Evolutionary conservation across 2,888 invertebrate genomes (phyloP).

Genomic region (Apamea epomidion): DNA sequence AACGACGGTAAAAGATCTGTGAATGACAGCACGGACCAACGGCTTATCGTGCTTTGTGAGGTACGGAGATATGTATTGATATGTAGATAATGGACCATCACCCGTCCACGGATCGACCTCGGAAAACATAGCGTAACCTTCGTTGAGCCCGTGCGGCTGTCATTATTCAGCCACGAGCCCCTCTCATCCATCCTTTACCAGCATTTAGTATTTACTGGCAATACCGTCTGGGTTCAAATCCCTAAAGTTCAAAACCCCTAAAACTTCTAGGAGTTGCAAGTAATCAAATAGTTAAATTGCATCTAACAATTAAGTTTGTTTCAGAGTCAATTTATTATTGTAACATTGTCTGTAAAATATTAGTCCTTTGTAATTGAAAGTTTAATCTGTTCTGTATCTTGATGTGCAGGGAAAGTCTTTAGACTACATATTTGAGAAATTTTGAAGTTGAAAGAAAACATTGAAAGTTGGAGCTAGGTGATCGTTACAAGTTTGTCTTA

Average conservation of each 20-base stretch:
- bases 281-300: slow-evolving; percentile 19
- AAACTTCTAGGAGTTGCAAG: background rate
- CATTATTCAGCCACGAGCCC: too few relatives aligned
- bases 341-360: background rate
- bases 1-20: too few relatives aligned
- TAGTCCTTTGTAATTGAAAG: slow-evolving; percentile 17
- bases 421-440: slow-evolving; percentile 15
- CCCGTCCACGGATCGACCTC: too few relatives aligned
- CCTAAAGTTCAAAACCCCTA: background rate
- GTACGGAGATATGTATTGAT: too few relatives aligned
- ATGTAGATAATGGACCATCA: too few relatives aligned
- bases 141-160: too few relatives aligned
- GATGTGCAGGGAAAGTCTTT: slow-evolving; percentile 8
- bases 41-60: too few relatives aligned
- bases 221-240: background rate
- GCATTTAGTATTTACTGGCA: too few relatives aligned
- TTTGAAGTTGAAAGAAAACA: slow-evolving; percentile 1
- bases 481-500: background rate
- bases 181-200: background rate
- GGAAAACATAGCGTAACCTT: too few relatives aligned
- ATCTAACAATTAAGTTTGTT: slow-evolving; percentile 7
- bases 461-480: background rate
- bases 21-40: too few relatives aligned
- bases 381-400: slow-evolving; percentile 13
- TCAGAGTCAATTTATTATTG: slow-evolving; percentile 2